A percentile compares a stretch with the other conserved stretches of the same genome.
Evolutionary conservation across 2,113 vertebrate species (phyloP).

Genomic region (Saguinus imperator): DNA sequence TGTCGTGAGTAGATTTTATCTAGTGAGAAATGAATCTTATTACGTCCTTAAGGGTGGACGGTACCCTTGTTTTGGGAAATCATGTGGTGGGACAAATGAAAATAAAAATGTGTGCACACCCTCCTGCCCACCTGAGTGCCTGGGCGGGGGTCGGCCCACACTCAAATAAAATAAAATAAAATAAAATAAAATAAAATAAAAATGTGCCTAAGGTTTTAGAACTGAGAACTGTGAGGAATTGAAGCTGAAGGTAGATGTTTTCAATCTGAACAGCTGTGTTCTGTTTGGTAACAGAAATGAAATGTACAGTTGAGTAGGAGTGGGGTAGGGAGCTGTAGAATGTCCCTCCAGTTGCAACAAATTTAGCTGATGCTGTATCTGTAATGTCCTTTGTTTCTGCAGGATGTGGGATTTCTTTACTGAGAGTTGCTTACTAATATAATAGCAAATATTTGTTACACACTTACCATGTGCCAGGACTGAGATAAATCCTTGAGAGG

Average conservation of each 20-base stretch:
- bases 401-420: background rate
- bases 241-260: background rate
- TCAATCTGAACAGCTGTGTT: background rate
- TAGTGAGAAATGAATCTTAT: background rate
- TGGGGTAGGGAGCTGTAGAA: background rate
- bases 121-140: too few species aligned
- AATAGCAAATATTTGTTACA: constrained; percentile 27
- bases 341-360: constrained; percentile 15
- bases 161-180: background rate
- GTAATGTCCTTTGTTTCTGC: constrained; percentile 21
- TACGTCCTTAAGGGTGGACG: background rate
- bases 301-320: background rate
- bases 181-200: constrained; percentile 6
- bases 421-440: constrained; percentile 13
- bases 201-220: background rate
- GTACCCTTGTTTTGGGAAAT: background rate
- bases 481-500: background rate
- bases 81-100: background rate
- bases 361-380: constrained; percentile 12
- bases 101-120: background rate
- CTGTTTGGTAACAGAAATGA: background rate
- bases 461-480: background rate
- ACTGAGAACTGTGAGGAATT: background rate
- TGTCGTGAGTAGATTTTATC: background rate
- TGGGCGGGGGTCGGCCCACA: too few species aligned